Conservation (phyloP, 2,113 vertebrate species). For the Hypocryptadius cinnamomeus region DNA sequence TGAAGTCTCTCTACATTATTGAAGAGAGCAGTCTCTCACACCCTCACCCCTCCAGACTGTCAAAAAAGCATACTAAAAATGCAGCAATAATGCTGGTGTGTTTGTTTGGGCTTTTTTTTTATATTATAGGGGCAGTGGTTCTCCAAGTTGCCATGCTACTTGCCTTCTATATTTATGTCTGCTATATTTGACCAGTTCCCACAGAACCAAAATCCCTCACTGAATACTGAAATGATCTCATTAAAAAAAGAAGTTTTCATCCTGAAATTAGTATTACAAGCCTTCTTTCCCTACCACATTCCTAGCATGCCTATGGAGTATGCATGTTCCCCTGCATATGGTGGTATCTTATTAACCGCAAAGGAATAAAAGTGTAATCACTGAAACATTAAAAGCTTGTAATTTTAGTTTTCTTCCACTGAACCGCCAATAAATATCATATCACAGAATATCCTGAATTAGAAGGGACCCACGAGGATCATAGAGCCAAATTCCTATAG, state of each 20-base stretch:
- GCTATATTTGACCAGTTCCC: conserved; percentile 16
- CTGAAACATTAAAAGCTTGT: neutral
- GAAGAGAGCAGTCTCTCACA: neutral
- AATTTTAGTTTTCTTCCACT: neutral
- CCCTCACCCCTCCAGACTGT: neutral
- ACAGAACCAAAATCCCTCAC: neutral
- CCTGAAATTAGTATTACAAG: neutral
- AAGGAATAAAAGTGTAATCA: neutral
- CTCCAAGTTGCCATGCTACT: neutral
- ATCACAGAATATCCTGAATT: neutral
- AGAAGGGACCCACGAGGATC: neutral
- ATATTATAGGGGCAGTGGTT: neutral
- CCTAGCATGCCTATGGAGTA: neutral
- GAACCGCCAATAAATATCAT: neutral
- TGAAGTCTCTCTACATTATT: neutral
- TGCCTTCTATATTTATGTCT: neutral
- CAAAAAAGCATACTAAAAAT: neutral
- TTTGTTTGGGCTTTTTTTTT: neutral
- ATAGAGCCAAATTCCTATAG: neutral
- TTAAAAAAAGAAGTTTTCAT: neutral
- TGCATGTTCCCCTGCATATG: neutral
- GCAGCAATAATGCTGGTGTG: neutral
- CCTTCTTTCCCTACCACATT: neutral
- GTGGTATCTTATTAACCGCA: neutral
- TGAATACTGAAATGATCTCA: neutral